These are phyloP conservation scores for Furcula furcula DNA, from an alignment of 2,888 invertebrate species.

Conservation along the genomic window DNA sequence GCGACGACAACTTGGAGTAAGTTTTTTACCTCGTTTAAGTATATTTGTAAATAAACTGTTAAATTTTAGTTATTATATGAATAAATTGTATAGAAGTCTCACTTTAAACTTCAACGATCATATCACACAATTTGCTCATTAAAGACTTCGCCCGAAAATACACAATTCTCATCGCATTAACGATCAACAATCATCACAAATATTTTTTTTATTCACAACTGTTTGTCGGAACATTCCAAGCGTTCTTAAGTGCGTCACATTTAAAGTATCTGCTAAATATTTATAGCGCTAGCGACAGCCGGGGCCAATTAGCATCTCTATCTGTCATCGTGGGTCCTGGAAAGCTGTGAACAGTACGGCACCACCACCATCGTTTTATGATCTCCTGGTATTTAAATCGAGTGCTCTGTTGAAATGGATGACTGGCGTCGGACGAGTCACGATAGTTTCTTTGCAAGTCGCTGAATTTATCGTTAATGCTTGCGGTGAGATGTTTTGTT, in stretches of 20 bases:
- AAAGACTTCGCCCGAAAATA: too few relatives aligned
- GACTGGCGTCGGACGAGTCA: conserved; percentile 24
- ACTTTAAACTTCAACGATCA: too few relatives aligned
- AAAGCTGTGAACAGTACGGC: conserved; percentile 13
- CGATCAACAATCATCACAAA: not conserved
- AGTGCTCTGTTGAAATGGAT: conserved; percentile 26
- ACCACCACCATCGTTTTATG: conserved; percentile 18
- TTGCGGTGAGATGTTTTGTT: not conserved
- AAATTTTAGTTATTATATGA: too few relatives aligned
- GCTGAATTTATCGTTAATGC: conserved; percentile 10
- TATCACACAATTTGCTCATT: too few relatives aligned
- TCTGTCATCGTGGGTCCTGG: conserved; percentile 28
- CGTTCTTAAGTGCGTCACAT: conserved; percentile 15
- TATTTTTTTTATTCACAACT: not conserved
- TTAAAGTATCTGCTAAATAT: conserved; percentile 34
- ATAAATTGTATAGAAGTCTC: too few relatives aligned
- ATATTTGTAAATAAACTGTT: too few relatives aligned
- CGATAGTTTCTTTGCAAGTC: conserved; percentile 20
- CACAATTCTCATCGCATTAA: not conserved
- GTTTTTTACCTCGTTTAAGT: too few relatives aligned
- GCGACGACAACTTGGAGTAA: too few relatives aligned
- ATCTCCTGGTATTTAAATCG: conserved; percentile 27
- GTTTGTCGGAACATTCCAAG: not conserved
- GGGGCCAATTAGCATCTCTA: conserved; percentile 38
- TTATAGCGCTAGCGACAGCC: conserved; percentile 30